Evolutionary conservation across 2,113 vertebrate species (phyloP).

Genomic region (Ibidorhyncha struthersii): DNA sequence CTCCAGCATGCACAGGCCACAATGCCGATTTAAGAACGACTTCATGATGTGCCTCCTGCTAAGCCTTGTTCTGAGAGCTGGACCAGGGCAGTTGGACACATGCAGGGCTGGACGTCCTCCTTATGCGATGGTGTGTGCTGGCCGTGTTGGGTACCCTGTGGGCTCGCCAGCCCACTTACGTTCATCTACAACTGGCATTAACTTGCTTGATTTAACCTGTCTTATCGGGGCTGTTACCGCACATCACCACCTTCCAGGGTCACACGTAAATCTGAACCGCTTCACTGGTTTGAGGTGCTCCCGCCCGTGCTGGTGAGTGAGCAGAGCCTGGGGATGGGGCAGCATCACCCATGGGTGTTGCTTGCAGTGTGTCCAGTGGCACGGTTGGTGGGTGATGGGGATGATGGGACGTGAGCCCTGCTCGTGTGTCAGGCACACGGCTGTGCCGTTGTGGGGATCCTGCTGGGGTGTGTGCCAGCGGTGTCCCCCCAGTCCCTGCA

Average conservation of each 20-base stretch:
- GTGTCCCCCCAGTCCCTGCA: accelerated
- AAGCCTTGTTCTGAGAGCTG: background rate
- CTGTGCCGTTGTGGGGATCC: background rate
- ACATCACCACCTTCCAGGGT: background rate
- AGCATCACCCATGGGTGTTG: background rate
- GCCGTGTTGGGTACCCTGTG: accelerated
- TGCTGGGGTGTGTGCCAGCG: accelerated
- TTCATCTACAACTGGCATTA: background rate
- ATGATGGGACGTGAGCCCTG: background rate
- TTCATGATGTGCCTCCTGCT: background rate
- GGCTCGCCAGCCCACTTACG: background rate
- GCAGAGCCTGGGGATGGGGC: accelerated
- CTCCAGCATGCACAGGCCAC: background rate
- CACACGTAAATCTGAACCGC: accelerated
- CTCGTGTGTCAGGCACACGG: background rate
- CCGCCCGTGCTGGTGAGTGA: accelerated
- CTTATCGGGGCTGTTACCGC: background rate
- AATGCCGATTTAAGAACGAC: background rate
- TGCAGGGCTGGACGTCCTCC: background rate
- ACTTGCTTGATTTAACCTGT: slow-evolving; percentile 14
- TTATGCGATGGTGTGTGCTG: accelerated
- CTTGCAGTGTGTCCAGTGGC: accelerated
- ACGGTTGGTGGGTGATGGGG: accelerated
- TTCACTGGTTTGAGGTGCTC: background rate
- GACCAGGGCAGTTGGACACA: background rate